Conservation (phyloP, 2,113 vertebrate species). For the Microtus oregoni region DNA sequence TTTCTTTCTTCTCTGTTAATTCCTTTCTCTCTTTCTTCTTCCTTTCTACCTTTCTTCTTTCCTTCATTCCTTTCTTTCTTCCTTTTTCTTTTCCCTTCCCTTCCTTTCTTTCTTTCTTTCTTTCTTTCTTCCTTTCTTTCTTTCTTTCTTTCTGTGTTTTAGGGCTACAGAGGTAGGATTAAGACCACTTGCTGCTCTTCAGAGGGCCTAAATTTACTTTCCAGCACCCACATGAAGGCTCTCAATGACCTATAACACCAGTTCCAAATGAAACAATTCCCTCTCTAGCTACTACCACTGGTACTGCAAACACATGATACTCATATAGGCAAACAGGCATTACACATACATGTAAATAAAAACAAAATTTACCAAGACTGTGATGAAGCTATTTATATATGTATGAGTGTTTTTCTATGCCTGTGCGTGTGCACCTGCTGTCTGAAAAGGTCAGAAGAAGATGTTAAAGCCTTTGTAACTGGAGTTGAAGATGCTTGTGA, state of each 20-base stretch:
- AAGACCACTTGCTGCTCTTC: background rate
- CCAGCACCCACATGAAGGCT: background rate
- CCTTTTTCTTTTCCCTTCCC: background rate
- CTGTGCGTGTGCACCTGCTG: background rate
- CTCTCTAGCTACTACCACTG: background rate
- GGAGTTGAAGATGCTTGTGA: background rate
- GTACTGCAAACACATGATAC: background rate
- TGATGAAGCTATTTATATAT: background rate
- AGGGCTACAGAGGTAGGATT: background rate
- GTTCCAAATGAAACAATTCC: background rate
- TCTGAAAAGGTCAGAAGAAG: background rate
- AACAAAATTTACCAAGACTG: background rate
- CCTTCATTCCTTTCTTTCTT: background rate
- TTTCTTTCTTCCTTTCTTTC: background rate
- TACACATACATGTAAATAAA: background rate
- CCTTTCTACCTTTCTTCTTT: background rate
- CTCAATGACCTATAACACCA: background rate
- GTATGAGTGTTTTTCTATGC: background rate
- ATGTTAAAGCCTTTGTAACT: background rate
- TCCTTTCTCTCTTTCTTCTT: too few relatives aligned
- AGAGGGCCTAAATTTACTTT: background rate
- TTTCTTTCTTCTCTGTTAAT: too few relatives aligned
- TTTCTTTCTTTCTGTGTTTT: too few relatives aligned
- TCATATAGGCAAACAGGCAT: background rate
- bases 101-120: background rate